These are phyloP conservation scores for Linhomoeus sp. DNA, from an alignment of 2,888 invertebrate genomes.

Conservation along the genomic window DNA sequence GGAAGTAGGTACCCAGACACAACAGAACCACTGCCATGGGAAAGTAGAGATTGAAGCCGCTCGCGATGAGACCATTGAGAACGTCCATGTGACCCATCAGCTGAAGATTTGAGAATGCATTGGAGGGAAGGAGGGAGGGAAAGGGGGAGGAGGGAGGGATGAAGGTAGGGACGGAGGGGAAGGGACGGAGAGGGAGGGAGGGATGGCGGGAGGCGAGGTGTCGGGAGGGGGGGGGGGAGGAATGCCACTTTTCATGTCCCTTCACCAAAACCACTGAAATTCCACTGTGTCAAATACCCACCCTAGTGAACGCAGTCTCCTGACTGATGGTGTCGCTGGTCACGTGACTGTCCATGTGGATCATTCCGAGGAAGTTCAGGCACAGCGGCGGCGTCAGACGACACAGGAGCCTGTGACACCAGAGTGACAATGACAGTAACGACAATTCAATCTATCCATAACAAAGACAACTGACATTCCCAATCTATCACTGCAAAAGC, in stretches of 20 bases:
- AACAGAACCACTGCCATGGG: constrained; percentile 85
- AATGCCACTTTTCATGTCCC: neutral
- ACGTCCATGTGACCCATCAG: constrained; percentile 99
- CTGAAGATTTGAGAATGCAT: constrained; percentile 20
- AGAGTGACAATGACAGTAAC: constrained; percentile 3
- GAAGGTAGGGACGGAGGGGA: too few species aligned
- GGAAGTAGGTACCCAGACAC: constrained; percentile 54
- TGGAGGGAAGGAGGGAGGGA: neutral
- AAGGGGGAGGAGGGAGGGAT: neutral
- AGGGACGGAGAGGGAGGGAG: too few species aligned
- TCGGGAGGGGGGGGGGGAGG: too few species aligned
- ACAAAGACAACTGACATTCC: neutral
- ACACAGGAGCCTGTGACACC: constrained; percentile 43
- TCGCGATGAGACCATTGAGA: constrained; percentile 65
- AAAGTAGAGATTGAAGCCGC: constrained; percentile 97
- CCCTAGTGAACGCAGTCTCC: constrained; percentile 77
- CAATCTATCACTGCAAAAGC: constrained; percentile 1
- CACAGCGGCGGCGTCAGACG: constrained; percentile 93
- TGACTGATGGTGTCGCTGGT: constrained; percentile 16
- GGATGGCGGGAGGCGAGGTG: too few species aligned
- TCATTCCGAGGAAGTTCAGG: constrained; percentile 84
- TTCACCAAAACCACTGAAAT: too few species aligned
- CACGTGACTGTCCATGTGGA: constrained; percentile 73
- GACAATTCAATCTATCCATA: neutral
- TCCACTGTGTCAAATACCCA: constrained; percentile 11